Percentiles rank a stretch among this genome's conserved stretches.
Conservation (phyloP, 2,888 invertebrate genomes). For the Chrysina gloriosa region DNA sequence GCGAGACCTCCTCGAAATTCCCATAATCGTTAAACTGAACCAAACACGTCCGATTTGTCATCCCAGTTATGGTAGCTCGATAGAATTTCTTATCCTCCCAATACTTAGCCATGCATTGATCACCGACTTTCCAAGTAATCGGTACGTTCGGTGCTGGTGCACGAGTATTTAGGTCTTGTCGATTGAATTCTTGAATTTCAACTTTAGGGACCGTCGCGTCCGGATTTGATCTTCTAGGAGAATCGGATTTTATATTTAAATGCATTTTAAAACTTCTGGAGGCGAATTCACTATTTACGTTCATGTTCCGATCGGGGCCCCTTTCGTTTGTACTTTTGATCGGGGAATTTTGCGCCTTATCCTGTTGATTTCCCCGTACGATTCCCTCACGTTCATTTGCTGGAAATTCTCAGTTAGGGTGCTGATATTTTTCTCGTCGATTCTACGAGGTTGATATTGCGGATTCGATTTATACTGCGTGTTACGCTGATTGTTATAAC, state of each 20-base stretch:
- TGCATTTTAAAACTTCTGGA: slow-evolving; percentile 61
- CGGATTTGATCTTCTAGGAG: slow-evolving; percentile 16
- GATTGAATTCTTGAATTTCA: too few relatives aligned
- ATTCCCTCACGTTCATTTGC: neutral
- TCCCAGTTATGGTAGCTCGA: slow-evolving; percentile 83
- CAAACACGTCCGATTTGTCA: slow-evolving; percentile 85
- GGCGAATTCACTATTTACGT: slow-evolving; percentile 60
- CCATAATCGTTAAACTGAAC: slow-evolving; percentile 90
- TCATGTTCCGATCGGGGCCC: neutral
- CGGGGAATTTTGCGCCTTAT: neutral
- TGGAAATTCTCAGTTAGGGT: slow-evolving; percentile 1
- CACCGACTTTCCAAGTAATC: slow-evolving; percentile 77
- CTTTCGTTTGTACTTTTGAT: slow-evolving; percentile 18
- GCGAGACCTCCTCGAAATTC: slow-evolving; percentile 89
- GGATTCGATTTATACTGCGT: neutral
- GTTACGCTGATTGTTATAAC: slow-evolving; percentile 18
- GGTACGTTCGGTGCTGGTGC: neutral
- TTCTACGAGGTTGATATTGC: neutral
- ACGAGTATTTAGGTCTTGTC: neutral
- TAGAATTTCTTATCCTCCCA: slow-evolving; percentile 95
- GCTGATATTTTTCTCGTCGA: neutral
- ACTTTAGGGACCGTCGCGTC: slow-evolving; percentile 1
- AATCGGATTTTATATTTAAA: slow-evolving; percentile 55
- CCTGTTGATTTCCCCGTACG: slow-evolving; percentile 7
- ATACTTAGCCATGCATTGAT: slow-evolving; percentile 89